Conservation (phyloP, 2,888 invertebrate species). For the Acleris emargana region DNA sequence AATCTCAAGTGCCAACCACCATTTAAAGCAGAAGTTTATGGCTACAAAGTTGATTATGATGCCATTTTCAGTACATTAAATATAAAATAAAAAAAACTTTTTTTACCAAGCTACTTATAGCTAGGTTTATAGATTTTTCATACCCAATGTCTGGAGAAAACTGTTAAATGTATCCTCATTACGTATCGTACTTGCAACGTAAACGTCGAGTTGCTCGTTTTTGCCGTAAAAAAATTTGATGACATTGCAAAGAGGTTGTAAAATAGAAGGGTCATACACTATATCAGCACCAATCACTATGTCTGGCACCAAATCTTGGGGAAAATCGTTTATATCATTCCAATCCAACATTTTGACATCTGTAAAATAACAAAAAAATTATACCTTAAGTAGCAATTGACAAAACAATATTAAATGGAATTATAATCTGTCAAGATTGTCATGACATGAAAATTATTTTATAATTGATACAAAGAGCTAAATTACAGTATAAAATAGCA, state of each 20-base stretch:
- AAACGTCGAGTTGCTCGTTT: conserved; percentile 60
- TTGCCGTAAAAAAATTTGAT: conserved; percentile 54
- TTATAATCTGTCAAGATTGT: too few species aligned
- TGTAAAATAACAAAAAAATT: conserved; percentile 46
- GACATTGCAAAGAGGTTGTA: conserved; percentile 62
- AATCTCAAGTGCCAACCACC: too few species aligned
- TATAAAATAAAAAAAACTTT: too few species aligned
- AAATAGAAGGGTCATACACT: conserved; percentile 71
- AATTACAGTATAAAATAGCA: too few species aligned
- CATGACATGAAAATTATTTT: too few species aligned
- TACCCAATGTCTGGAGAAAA: conserved; percentile 84
- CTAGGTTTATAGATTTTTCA: conserved; percentile 37
- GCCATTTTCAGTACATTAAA: background rate
- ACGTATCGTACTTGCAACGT: conserved; percentile 78
- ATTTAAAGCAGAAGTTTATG: too few species aligned
- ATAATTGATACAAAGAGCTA: too few species aligned
- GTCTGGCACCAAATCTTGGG: conserved; percentile 57
- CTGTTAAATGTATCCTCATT: conserved; percentile 85
- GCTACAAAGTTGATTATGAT: too few species aligned
- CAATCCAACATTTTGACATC: conserved; percentile 66
- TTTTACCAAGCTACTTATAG: background rate
- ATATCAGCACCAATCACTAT: conserved; percentile 74
- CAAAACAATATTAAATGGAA: background rate
- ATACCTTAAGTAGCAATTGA: background rate
- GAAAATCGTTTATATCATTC: conserved; percentile 54